These are phyloP conservation scores for Alethe castanea DNA, from an alignment of 2,113 vertebrate genomes.

Conservation along the genomic window DNA sequence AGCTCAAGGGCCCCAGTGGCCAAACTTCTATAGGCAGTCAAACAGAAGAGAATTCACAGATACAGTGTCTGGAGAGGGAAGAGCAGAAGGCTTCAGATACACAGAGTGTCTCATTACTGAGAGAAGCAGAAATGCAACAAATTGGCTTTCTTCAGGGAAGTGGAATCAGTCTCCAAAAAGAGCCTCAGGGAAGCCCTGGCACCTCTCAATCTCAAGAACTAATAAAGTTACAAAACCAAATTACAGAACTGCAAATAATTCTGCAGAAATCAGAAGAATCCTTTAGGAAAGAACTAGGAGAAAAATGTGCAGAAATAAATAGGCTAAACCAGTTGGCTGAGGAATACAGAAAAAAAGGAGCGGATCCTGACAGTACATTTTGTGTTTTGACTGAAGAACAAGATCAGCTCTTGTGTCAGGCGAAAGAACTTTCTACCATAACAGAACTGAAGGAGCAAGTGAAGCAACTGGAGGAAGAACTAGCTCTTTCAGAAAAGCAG, in stretches of 20 bases:
- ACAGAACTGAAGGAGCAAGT: conserved; percentile 70
- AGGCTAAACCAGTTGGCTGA: conserved; percentile 69
- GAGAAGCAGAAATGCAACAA: conserved; percentile 2
- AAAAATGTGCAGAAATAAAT: conserved; percentile 75
- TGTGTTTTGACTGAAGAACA: conserved; percentile 68
- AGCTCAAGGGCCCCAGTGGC: conserved; percentile 34
- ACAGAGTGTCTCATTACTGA: background rate
- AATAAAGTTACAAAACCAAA: conserved; percentile 33
- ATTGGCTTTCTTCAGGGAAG: background rate
- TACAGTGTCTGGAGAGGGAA: background rate
- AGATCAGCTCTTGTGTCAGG: conserved; percentile 70
- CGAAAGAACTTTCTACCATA: conserved; percentile 46
- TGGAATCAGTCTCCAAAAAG: background rate
- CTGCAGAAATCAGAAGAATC: conserved; percentile 57
- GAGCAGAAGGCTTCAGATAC: background rate
- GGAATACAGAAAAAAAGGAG: conserved; percentile 73
- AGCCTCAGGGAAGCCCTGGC: background rate
- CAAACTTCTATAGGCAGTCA: background rate
- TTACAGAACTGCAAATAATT: conserved; percentile 51
- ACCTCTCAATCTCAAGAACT: conserved; percentile 37
- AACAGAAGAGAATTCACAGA: background rate
- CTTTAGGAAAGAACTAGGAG: conserved; percentile 46
- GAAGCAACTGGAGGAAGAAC: conserved; percentile 59
- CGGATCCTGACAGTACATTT: conserved; percentile 48
- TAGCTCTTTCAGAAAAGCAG: conserved; percentile 70